Evolutionary conservation across 2,797 vertebrate genomes (phyloP).

Genomic region (Megaceryle alcyon): DNA sequence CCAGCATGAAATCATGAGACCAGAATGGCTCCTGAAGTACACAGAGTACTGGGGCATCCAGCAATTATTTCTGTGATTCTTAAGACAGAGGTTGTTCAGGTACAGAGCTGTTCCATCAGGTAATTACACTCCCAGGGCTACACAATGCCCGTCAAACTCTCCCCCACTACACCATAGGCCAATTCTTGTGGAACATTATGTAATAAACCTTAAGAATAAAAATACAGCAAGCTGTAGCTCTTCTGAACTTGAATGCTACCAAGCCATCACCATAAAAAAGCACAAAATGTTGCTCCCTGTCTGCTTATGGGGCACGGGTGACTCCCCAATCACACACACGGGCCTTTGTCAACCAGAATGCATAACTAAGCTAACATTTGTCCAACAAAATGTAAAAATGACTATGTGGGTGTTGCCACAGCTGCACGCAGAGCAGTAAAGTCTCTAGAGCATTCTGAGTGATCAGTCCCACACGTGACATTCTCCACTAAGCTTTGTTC

Average conservation of each 20-base stretch:
- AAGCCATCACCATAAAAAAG: background rate
- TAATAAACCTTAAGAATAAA: conserved; percentile 17
- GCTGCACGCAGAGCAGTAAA: background rate
- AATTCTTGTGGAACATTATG: background rate
- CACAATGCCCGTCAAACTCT: background rate
- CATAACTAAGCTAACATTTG: background rate
- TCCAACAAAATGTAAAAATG: background rate
- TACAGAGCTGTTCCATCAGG: conserved; percentile 5
- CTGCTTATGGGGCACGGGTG: background rate
- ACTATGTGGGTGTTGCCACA: background rate
- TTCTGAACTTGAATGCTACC: background rate
- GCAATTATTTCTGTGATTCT: conserved; percentile 19
- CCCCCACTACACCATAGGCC: background rate
- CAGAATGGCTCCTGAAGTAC: background rate
- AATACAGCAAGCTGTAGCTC: background rate
- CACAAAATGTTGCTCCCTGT: background rate
- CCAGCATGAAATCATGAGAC: background rate
- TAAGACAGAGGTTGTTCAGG: background rate
- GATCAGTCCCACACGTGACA: background rate
- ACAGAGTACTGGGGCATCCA: background rate
- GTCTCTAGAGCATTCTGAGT: background rate
- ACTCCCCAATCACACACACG: background rate
- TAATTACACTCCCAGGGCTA: conserved; percentile 11
- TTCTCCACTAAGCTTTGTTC: background rate
- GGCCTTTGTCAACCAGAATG: background rate